Evolutionary conservation across 2,113 vertebrate genomes (phyloP).

Genomic region (Rafetus swinhoei): DNA sequence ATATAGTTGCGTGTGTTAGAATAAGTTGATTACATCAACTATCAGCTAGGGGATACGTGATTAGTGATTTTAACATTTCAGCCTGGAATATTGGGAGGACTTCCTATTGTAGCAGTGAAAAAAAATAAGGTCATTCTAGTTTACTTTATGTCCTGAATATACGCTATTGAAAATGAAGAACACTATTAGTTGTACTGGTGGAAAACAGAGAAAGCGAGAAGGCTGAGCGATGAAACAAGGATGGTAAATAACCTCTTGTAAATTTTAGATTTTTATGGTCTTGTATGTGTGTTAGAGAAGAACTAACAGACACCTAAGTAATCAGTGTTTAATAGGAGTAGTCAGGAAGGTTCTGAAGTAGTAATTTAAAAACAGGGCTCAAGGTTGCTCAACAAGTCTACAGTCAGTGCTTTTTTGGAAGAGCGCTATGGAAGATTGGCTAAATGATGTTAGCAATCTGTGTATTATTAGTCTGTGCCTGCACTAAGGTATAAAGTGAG

Average conservation of each 20-base stretch:
- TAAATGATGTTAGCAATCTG: neutral
- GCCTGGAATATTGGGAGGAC: slow-evolving; percentile 15
- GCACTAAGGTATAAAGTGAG: neutral
- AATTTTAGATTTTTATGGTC: neutral
- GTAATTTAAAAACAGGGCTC: neutral
- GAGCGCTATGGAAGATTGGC: neutral
- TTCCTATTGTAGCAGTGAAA: neutral
- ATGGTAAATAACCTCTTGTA: fast-evolving
- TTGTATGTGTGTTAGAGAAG: neutral
- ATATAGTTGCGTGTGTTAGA: neutral
- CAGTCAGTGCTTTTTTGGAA: neutral
- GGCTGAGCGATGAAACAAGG: neutral
- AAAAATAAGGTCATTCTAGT: slow-evolving; percentile 15
- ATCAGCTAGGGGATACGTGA: neutral
- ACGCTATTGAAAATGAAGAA: neutral
- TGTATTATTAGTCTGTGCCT: neutral
- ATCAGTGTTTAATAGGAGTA: neutral
- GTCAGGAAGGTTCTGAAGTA: neutral
- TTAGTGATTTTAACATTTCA: slow-evolving; percentile 25
- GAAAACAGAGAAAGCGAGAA: neutral
- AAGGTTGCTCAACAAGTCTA: neutral
- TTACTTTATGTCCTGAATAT: neutral
- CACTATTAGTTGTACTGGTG: fast-evolving
- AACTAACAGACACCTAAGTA: neutral
- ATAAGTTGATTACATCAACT: neutral